Evolutionary conservation across 2,888 invertebrate genomes (phyloP).

Genomic region (Callyntrura guangdongensis): DNA sequence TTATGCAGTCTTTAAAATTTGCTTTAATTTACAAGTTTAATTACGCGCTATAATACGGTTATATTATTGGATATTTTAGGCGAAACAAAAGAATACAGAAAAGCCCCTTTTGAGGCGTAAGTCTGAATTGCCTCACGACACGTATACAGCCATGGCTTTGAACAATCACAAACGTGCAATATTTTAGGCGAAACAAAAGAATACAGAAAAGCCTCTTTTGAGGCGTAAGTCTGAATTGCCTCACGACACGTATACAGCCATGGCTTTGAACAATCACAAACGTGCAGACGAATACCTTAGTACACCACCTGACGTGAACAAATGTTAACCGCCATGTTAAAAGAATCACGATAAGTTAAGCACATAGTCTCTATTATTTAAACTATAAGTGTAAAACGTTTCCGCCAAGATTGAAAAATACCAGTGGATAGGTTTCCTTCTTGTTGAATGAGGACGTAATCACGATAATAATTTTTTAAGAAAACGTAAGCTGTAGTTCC

Average conservation of each 20-base stretch:
- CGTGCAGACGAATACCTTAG: conserved; percentile 96
- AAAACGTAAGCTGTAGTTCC: conserved; percentile 21
- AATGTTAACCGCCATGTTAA: conserved; percentile 89
- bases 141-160: conserved; percentile 95
- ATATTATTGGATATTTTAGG: too few relatives aligned
- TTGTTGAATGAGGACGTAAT: conserved; percentile 29
- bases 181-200: conserved; percentile 87
- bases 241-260: conserved; percentile 96
- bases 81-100: conserved; percentile 90
- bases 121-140: conserved; percentile 97
- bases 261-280: conserved; percentile 96
- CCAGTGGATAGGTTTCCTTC: conserved; percentile 40
- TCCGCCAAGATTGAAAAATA: conserved; percentile 42
- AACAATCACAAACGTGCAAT: conserved; percentile 96
- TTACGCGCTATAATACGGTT: too few relatives aligned
- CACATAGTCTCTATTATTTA: neutral
- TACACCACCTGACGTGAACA: conserved; percentile 94
- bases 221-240: conserved; percentile 98
- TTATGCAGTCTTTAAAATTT: conserved; percentile 89
- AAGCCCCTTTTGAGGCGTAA: conserved; percentile 97
- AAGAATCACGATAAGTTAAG: conserved; percentile 1
- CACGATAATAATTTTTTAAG: conserved; percentile 31
- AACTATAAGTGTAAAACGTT: neutral
- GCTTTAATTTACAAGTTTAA: too few relatives aligned
- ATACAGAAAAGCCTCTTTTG: conserved; percentile 94